Base-by-base conservation (phyloP, 2,113 vertebrate genomes). In the Boulengeromyrus knoepffleri region DNA sequence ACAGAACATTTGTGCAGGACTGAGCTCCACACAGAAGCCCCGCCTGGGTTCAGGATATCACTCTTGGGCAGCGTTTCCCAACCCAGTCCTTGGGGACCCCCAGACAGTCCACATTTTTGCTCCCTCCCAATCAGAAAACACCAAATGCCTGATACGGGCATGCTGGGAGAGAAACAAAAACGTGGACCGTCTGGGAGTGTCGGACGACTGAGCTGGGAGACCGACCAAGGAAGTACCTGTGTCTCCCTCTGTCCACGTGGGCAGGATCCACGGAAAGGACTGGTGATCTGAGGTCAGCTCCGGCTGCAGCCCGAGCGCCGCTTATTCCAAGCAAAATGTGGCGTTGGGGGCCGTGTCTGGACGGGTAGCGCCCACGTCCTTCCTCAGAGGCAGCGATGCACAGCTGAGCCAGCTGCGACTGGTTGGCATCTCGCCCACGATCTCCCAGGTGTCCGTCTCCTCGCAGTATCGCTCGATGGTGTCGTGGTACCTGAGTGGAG, bases 381-480 rank as follows among this genome's bases (percentile, higher is more conserved):
- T 96, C 90, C 94, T 94, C 87, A 96, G 93, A 90, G 93, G 95
- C 7, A 96, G 94, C 4, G 96, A 95, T 6, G 96, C 96, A 2
- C 96, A 97, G 93, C 96, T 96, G 88, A 97, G 94, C 96, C 96
- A 97, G 93, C 96, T 96, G 50, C 96, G 95, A 89, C 96, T 96
- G 86, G 96, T 96, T 42, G 95, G 95, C 96, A 97, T 96, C 93
- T 97, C 96, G 1, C 96, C 95, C 0, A 96, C 93, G 2, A 97
- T 95, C 92, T 97, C 96, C 96, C 96, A 97, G 9, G 85, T 92
- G 93, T 96, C 95, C 0, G 94, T 95, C 84, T 96, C 95, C 0
- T 96, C 95, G 89, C 95, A 95, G 91, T 95, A 97, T 91, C 95
- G 93, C 92, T 97, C 96, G 0, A 96, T 97, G 27, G 96, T 97